These are phyloP conservation scores for Argentina silus DNA, from an alignment of 2,797 vertebrate species.

Conservation along the genomic window DNA sequence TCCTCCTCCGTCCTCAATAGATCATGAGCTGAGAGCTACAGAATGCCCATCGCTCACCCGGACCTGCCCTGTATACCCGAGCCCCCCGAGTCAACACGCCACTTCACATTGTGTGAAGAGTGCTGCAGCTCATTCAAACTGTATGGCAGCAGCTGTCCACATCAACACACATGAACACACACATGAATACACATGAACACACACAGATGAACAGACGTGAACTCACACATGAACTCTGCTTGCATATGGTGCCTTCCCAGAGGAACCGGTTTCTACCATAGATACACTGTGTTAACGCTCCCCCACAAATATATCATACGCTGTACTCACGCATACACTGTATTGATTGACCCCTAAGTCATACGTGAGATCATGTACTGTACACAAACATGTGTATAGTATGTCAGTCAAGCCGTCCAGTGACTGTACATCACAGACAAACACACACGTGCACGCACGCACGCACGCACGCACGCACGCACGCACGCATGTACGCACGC, in stretches of 20 bases:
- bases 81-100: neutral
- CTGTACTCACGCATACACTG: too few relatives aligned
- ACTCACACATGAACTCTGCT: too few relatives aligned
- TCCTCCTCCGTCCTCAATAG: neutral
- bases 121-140: neutral
- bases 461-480: neutral
- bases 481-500: neutral
- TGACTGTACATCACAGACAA: slow-evolving; percentile 1
- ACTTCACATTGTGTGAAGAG: neutral
- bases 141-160: neutral
- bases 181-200: neutral
- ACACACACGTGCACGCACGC: neutral
- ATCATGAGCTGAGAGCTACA: neutral
- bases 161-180: neutral
- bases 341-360: too few relatives aligned
- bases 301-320: too few relatives aligned
- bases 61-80: neutral
- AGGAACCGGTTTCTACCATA: too few relatives aligned
- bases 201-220: neutral
- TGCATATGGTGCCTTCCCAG: too few relatives aligned
- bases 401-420: neutral
- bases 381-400: too few relatives aligned
- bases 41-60: neutral
- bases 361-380: too few relatives aligned
- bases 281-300: too few relatives aligned